Evolutionary conservation across 2,888 invertebrate genomes (phyloP), one percentile per base, ranked within the genome.

Genomic region (Agonum fuliginosum): DNA sequence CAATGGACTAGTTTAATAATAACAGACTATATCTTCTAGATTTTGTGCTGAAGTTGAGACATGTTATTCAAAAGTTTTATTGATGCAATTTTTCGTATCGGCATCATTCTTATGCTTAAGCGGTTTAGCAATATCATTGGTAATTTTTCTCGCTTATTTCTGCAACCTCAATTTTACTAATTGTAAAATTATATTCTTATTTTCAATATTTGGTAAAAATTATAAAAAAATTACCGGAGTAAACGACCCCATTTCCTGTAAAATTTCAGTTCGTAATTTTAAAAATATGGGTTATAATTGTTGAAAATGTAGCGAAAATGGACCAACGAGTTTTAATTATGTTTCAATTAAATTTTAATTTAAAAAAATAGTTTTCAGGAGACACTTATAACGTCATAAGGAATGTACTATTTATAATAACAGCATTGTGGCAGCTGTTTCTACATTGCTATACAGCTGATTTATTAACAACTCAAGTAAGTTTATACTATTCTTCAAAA

Each of bases 391-490:
- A 30, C 4, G 12, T 14, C 5, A 0, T 62, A 1, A 5, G 58
- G 1, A 62, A 62, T 30, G 14, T 62, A 8, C 14, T 62, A 12
- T 62, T 62, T 14, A 62, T 62, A 62, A 30, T 30, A 30, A 19
- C 58, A 8, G 30, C 17, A 17, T 30, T 30, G 2, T 27, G 27
- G 27, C 19, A 62, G 19, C 17, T 62, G 3, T 62, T 62, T 30
- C 14, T 62, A 5, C 30, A 62, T 62, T 62, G 58, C 17, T 62
- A 62, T 17, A 30, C 30, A 17, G 58, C 30, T 2, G 58, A 62
- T 8, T 12, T 62, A 30, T 8, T 62, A 17, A 62, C 58, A 17
- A 62, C 58, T 30, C 30, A 62, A 27, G 58, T 62, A 62, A 54
- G 5, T 5, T 5, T 30, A 30, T 5, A 30, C 30, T 6, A 51